phyloP scores from a whole-genome alignment of 1,140 invertebrate genomes.

The Drosophila gunungcola region DNA sequence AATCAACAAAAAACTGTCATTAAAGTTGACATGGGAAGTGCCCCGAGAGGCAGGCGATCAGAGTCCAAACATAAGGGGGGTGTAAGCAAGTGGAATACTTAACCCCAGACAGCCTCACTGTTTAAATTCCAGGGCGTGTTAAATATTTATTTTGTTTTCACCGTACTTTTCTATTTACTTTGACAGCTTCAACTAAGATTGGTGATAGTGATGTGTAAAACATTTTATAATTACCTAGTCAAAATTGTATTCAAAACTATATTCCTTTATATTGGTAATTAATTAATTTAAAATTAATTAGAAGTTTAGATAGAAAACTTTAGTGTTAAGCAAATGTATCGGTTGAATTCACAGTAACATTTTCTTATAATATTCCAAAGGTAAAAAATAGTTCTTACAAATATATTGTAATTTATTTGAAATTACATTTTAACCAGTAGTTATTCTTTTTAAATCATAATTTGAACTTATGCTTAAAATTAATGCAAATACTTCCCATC shows the following conservation, averaged over 20 bases:
- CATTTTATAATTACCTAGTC: too few relatives aligned
- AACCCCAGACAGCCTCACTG: slow-evolving; percentile 10
- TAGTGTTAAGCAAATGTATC: too few relatives aligned
- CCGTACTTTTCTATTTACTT: slow-evolving; percentile 64
- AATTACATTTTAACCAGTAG: background rate
- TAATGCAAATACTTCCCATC: slow-evolving; percentile 15
- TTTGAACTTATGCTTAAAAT: background rate
- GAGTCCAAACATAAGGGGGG: slow-evolving; percentile 21
- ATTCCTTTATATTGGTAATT: too few relatives aligned
- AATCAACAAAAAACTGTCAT: slow-evolving; percentile 40
- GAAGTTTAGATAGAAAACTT: too few relatives aligned
- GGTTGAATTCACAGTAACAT: too few relatives aligned
- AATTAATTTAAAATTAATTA: too few relatives aligned
- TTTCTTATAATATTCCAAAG: too few relatives aligned
- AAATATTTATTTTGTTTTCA: slow-evolving; percentile 28
- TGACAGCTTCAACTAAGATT: slow-evolving; percentile 28
- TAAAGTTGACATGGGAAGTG: slow-evolving; percentile 69
- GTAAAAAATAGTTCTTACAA: too few relatives aligned
- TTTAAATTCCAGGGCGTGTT: slow-evolving; percentile 23
- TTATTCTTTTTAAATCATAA: background rate
- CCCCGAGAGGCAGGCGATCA: slow-evolving; percentile 33
- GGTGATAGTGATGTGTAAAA: background rate
- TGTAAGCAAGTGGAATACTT: slow-evolving; percentile 20
- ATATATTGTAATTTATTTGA: background rate
- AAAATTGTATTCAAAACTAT: too few relatives aligned